These are phyloP conservation scores for Lepidochrysops patricia DNA, from an alignment of 2,888 invertebrate species.

Conservation along the genomic window DNA sequence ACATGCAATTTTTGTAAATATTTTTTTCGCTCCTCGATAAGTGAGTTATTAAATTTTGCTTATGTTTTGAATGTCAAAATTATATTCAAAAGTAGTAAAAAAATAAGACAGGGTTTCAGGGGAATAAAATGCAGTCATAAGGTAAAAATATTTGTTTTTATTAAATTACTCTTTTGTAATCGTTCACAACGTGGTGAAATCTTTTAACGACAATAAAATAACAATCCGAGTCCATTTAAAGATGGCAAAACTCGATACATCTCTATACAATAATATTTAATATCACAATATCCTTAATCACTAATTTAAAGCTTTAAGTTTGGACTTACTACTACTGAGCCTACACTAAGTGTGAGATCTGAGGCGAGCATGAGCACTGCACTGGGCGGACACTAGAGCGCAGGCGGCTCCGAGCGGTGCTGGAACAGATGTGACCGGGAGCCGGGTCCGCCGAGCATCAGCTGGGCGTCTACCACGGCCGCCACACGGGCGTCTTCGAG, in stretches of 20 bases:
- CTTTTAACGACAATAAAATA: conserved; percentile 71
- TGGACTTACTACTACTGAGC: conserved; percentile 59
- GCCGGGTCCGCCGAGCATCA: conserved; percentile 59
- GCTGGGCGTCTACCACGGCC: conserved; percentile 54
- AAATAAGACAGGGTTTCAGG: neutral
- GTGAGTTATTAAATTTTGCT: neutral
- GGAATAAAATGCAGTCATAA: conserved; percentile 61
- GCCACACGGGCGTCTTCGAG: conserved; percentile 57
- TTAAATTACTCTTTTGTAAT: conserved; percentile 60
- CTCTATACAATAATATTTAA: conserved; percentile 68
- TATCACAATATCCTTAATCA: conserved; percentile 69
- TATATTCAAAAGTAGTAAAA: neutral
- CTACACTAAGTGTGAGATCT: conserved; percentile 62
- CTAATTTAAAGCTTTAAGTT: conserved; percentile 72
- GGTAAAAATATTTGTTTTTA: conserved; percentile 52
- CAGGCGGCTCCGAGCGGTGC: conserved; percentile 64
- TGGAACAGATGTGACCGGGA: conserved; percentile 75
- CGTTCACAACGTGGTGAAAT: conserved; percentile 60
- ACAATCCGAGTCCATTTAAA: conserved; percentile 56
- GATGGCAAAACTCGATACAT: conserved; percentile 59
- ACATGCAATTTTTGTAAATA: neutral
- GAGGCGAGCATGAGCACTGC: conserved; percentile 57
- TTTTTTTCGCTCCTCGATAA: neutral
- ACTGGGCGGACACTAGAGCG: conserved; percentile 53
- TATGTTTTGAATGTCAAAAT: neutral